These are phyloP conservation scores for Pseudomyrmex gracilis DNA, from an alignment of 1,140 invertebrate genomes.

Conservation along the genomic window DNA sequence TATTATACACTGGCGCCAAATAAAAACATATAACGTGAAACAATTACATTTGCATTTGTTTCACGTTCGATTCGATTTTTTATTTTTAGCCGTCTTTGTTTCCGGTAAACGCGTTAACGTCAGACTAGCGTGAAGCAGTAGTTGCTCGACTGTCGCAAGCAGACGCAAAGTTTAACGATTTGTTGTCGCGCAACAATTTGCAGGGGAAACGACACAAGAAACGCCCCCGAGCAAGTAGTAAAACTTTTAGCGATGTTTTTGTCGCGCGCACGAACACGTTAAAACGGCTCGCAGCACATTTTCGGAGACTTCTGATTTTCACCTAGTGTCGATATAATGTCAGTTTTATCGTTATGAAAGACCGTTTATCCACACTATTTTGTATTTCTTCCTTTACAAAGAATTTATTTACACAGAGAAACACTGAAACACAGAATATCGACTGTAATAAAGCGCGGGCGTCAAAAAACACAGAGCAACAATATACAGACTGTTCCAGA, in stretches of 20 bases:
- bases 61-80: background rate
- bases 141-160: constrained; percentile 44
- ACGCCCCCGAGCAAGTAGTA: constrained; percentile 28
- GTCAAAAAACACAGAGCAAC: background rate
- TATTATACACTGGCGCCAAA: no score
- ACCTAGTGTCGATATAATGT: constrained; percentile 7
- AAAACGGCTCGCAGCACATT: background rate
- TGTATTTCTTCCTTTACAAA: background rate
- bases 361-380: background rate
- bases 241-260: constrained; percentile 25
- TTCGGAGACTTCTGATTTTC: constrained; percentile 10
- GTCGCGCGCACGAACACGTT: background rate
- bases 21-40: no score
- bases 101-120: constrained; percentile 27
- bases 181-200: constrained; percentile 50
- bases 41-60: constrained; percentile 15
- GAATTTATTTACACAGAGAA: background rate
- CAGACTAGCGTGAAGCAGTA: constrained; percentile 1
- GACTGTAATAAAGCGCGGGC: background rate
- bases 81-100: background rate
- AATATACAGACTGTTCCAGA: no score
- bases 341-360: constrained; percentile 20
- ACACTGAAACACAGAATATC: background rate
- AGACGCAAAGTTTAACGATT: constrained; percentile 56
- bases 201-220: constrained; percentile 50